phyloP scores from a whole-genome alignment of 2,888 invertebrate species.

The Plagodis dolabraria region DNA sequence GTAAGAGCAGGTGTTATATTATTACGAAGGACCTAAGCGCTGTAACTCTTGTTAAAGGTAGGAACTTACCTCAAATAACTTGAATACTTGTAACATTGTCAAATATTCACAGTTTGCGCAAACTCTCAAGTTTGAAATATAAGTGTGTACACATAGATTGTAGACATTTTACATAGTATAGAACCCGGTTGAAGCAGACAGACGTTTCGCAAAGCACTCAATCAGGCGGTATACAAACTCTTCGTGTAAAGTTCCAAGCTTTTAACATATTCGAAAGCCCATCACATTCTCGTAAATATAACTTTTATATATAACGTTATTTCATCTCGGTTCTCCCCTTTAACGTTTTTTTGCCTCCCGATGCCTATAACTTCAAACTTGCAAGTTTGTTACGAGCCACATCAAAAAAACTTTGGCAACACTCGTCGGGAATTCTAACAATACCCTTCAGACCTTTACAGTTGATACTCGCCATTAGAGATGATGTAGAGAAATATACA shows the following conservation, averaged over 20 bases:
- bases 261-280: conserved; percentile 18
- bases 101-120: no score
- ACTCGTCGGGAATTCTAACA: conserved; percentile 26
- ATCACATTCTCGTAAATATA: conserved; percentile 17
- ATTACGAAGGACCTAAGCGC: no score
- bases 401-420: conserved; percentile 26
- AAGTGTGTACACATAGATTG: background rate
- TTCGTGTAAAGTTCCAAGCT: conserved; percentile 5
- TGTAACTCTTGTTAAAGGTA: no score
- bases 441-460: conserved; percentile 27
- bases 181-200: background rate
- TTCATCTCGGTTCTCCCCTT: conserved; percentile 19
- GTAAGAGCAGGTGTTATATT: no score
- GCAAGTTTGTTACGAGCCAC: conserved; percentile 23
- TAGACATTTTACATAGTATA: background rate
- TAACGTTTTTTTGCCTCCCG: conserved; percentile 23
- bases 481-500: background rate
- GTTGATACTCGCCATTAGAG: conserved; percentile 16
- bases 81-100: no score
- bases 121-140: background rate
- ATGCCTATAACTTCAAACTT: conserved; percentile 16
- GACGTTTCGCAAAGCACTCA: conserved; percentile 8
- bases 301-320: conserved; percentile 23
- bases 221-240: conserved; percentile 13
- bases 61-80: no score